These are phyloP conservation scores for Whitmania pigra DNA, from an alignment of 1,140 invertebrate genomes.

Conservation along the genomic window DNA sequence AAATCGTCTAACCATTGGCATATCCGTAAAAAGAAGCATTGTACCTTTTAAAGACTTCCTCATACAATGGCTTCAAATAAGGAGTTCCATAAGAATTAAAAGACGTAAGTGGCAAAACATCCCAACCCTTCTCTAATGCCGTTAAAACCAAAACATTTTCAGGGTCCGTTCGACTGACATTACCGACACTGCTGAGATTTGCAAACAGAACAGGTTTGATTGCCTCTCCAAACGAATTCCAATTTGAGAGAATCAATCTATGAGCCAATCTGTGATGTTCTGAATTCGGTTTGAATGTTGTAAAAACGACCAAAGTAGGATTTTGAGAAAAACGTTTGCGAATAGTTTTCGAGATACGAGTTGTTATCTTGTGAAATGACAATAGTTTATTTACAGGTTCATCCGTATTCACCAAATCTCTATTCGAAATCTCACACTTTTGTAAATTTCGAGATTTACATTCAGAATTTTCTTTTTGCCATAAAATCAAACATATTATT, in stretches of 20 bases:
- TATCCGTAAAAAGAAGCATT: constrained; percentile 17
- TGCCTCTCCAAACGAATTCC: not conserved
- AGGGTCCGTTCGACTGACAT: too few species aligned
- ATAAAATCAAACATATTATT: too few species aligned
- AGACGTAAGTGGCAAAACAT: not conserved
- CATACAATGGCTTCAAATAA: constrained; percentile 17
- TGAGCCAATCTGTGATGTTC: constrained; percentile 1
- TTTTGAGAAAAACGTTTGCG: not conserved
- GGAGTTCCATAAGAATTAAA: constrained; percentile 15
- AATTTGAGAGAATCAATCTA: not conserved
- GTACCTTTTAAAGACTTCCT: constrained; percentile 11
- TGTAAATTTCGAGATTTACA: too few species aligned
- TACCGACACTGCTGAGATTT: not conserved
- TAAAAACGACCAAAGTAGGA: not conserved
- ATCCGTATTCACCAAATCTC: too few species aligned
- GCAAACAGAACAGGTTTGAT: constrained; percentile 7
- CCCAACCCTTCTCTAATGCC: constrained; percentile 17
- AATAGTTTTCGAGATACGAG: too few species aligned
- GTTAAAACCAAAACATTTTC: too few species aligned
- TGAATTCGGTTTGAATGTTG: not conserved
- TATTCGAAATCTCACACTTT: too few species aligned
- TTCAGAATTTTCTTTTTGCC: too few species aligned
- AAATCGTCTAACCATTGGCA: constrained; percentile 19
- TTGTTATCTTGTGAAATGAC: too few species aligned
- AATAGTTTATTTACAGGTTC: too few species aligned